A percentile compares a stretch with the other conserved stretches of the same genome.
Evolutionary conservation across 2,888 invertebrate species (phyloP).

Genomic region (Agonopterix arenella): DNA sequence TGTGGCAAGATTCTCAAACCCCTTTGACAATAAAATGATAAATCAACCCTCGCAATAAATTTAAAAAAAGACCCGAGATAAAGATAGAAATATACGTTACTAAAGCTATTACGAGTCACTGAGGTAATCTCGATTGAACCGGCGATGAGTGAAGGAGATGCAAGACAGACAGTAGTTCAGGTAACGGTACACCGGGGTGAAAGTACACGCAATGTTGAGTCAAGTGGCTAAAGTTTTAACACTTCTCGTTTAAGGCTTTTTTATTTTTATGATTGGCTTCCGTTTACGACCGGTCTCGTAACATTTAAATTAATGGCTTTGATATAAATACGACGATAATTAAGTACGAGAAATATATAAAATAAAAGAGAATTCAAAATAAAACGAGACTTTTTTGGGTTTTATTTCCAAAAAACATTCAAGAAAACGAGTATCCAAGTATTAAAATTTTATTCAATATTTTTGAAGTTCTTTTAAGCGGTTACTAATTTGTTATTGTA

Average conservation of each 20-base stretch:
- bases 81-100: conserved; percentile 21
- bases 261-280: neutral
- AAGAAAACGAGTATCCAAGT: too few species aligned
- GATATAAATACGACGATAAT: too few species aligned
- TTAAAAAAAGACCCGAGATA: conserved; percentile 33
- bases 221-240: conserved; percentile 17
- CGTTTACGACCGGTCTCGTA: too few species aligned
- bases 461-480: too few species aligned
- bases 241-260: neutral
- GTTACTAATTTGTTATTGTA: too few species aligned
- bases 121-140: conserved; percentile 41
- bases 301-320: too few species aligned
- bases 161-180: conserved; percentile 35
- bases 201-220: conserved; percentile 52
- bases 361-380: too few species aligned
- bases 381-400: too few species aligned
- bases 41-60: conserved; percentile 44
- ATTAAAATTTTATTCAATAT: too few species aligned
- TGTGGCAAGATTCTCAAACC: conserved; percentile 13
- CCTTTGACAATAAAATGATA: conserved; percentile 40
- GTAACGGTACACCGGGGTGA: conserved; percentile 62
- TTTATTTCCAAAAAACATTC: too few species aligned
- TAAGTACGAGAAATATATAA: too few species aligned
- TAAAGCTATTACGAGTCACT: conserved; percentile 33
- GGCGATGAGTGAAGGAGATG: conserved; percentile 31